Conservation (phyloP, 2,113 vertebrate genomes). For the Petroica traversi region DNA sequence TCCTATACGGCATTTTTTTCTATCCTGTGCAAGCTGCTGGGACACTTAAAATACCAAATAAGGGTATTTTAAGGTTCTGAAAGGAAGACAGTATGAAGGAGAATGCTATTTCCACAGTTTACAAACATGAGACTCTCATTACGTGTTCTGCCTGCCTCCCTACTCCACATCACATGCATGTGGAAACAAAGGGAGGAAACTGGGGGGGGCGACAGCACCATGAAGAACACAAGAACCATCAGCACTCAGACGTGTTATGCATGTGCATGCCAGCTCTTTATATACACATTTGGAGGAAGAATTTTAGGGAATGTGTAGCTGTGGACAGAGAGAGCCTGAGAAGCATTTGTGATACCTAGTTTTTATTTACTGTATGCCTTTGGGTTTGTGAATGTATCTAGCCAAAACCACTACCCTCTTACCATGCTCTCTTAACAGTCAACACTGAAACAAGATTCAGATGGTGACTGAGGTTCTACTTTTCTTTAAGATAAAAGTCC, state of each 20-base stretch:
- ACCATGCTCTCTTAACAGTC: background rate
- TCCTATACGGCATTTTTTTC: background rate
- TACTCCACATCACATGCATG: rapidly evolving
- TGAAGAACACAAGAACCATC: background rate
- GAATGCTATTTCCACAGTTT: background rate
- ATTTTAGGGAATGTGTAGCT: background rate
- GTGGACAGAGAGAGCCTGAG: background rate
- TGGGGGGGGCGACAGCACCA: rapidly evolving
- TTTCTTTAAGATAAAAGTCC: background rate
- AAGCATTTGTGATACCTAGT: background rate
- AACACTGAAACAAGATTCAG: background rate
- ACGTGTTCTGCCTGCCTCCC: rapidly evolving
- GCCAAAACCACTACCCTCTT: background rate
- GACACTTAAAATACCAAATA: background rate
- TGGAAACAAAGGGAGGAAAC: background rate
- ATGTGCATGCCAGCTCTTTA: background rate
- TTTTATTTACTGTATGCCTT: background rate
- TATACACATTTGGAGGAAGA: background rate
- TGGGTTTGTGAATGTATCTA: background rate
- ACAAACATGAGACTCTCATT: background rate
- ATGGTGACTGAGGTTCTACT: background rate
- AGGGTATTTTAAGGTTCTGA: background rate
- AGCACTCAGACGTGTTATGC: background rate
- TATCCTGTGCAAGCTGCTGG: background rate
- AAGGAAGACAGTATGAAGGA: background rate